Evolutionary conservation across 2,113 vertebrate species (phyloP).

Genomic region (Narcine bancroftii): DNA sequence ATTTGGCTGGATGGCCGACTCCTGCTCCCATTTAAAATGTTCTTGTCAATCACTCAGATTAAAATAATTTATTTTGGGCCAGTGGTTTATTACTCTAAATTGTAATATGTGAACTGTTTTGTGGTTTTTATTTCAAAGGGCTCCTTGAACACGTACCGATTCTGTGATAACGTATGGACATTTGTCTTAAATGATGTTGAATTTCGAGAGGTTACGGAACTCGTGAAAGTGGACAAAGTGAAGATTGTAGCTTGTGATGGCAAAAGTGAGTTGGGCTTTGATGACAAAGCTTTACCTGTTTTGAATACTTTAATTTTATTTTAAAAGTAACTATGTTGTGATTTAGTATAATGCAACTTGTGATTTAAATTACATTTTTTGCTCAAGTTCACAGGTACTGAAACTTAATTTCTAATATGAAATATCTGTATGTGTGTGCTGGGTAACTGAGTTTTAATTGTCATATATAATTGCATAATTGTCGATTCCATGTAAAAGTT

Average conservation of each 20-base stretch:
- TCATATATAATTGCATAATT: too few species aligned
- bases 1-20: too few species aligned
- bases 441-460: too few species aligned
- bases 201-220: conserved; percentile 93
- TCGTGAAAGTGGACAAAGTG: conserved; percentile 98
- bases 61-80: not conserved
- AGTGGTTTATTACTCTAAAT: not conserved
- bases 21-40: too few species aligned
- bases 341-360: too few species aligned
- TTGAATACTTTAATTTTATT: not conserved
- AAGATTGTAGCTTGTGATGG: conserved; percentile 98
- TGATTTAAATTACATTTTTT: too few species aligned
- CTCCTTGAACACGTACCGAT: conserved; percentile 93
- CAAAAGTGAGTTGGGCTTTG: conserved; percentile 71
- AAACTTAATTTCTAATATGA: too few species aligned
- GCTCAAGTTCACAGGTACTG: too few species aligned
- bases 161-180: conserved; percentile 98
- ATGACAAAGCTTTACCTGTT: not conserved
- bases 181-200: conserved; percentile 97
- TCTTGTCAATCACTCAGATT: not conserved
- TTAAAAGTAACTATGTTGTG: too few species aligned
- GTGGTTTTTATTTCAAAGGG: conserved; percentile 64
- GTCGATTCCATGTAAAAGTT: too few species aligned
- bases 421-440: too few species aligned
- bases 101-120: not conserved